Percentiles rank a stretch among this genome's conserved stretches.
phyloP scores from a whole-genome alignment of 1,140 invertebrate species.

The Cotesia vestalis region DNA sequence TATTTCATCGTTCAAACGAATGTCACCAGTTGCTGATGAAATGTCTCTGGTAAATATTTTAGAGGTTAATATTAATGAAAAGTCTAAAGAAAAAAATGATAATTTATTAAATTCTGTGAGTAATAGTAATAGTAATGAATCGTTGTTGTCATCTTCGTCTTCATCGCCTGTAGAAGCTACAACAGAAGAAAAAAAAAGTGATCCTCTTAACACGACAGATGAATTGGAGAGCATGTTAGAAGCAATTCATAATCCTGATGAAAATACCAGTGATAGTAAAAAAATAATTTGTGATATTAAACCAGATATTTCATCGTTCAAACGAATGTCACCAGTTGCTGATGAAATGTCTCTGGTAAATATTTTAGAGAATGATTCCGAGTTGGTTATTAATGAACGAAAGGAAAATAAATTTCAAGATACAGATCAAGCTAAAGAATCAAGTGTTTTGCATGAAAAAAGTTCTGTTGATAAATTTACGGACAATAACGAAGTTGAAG shows the following conservation, averaged over 20 bases:
- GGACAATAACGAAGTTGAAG: slow-evolving; percentile 54
- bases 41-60: slow-evolving; percentile 62
- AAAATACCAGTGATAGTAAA: slow-evolving; percentile 53
- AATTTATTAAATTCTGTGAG: slow-evolving; percentile 1
- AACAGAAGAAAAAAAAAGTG: slow-evolving; percentile 48
- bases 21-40: slow-evolving; percentile 61
- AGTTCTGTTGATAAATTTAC: slow-evolving; percentile 47
- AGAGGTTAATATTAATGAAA: slow-evolving; percentile 40
- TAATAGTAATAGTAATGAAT: slow-evolving; percentile 16
- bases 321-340: slow-evolving; percentile 59
- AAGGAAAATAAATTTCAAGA: slow-evolving; percentile 45
- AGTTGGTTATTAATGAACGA: slow-evolving; percentile 50
- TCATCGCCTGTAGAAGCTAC: neutral
- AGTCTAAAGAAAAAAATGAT: slow-evolving; percentile 35
- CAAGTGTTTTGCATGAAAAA: slow-evolving; percentile 26
- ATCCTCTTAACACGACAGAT: slow-evolving; percentile 60
- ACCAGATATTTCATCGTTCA: slow-evolving; percentile 44
- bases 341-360: slow-evolving; percentile 62
- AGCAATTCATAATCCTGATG: slow-evolving; percentile 62
- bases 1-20: slow-evolving; percentile 50
- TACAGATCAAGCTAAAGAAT: neutral
- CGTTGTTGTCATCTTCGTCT: too few relatives aligned
- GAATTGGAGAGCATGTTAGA: slow-evolving; percentile 64
- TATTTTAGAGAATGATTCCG: slow-evolving; percentile 61
- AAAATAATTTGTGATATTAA: slow-evolving; percentile 48